Percentiles rank a stretch among this genome's conserved stretches.
Conservation (phyloP, 2,113 vertebrate genomes). For the Heteronetta atricapilla region DNA sequence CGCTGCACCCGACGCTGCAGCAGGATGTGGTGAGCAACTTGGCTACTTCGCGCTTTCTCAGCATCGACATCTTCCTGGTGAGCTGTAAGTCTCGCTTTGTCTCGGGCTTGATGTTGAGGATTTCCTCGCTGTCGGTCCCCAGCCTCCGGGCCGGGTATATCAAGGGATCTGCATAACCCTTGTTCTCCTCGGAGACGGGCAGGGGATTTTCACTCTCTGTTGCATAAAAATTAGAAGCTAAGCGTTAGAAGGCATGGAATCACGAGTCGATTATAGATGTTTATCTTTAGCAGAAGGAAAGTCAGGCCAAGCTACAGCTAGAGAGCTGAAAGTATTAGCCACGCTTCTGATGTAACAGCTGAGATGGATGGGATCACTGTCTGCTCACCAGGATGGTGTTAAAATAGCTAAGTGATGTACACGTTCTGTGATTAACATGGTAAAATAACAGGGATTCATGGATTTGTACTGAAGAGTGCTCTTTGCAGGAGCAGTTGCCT, state of each 20-base stretch:
- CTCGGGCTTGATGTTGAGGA: not conserved
- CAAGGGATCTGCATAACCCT: not conserved
- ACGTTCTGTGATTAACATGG: fast-evolving
- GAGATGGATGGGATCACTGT: not conserved
- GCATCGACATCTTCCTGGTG: not conserved
- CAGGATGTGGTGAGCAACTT: slow-evolving; percentile 49
- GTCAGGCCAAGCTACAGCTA: not conserved
- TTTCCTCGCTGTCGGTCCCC: not conserved
- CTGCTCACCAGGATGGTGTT: not conserved
- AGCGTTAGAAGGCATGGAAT: not conserved
- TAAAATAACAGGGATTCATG: not conserved
- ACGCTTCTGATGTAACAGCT: fast-evolving
- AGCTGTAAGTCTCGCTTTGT: not conserved
- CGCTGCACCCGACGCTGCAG: slow-evolving; percentile 71
- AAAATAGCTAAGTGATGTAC: fast-evolving
- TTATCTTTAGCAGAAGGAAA: not conserved
- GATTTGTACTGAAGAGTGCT: not conserved
- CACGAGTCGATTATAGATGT: not conserved
- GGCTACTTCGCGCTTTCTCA: not conserved
- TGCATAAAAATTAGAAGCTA: not conserved
- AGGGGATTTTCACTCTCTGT: not conserved
- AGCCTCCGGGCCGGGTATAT: not conserved
- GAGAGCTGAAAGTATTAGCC: not conserved
- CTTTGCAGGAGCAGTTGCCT: not conserved
- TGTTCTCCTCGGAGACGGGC: not conserved